phyloP scores from a whole-genome alignment of 1,140 invertebrate genomes.

The Telenomus remus region DNA sequence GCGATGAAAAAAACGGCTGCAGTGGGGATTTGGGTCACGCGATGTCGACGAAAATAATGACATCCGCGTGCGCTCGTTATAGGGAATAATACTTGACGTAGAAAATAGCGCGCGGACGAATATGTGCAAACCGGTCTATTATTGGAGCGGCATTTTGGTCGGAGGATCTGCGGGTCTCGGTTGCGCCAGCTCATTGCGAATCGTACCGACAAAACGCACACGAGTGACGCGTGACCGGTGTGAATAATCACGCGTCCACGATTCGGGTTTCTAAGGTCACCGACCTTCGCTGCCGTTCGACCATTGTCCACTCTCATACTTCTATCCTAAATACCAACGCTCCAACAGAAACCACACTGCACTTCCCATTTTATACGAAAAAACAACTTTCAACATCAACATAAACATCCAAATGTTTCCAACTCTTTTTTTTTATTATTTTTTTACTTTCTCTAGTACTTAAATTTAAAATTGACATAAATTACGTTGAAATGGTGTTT shows the following conservation, averaged over 20 bases:
- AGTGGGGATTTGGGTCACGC: conserved; percentile 36
- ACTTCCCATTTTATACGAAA: too few species aligned
- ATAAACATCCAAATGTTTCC: too few species aligned
- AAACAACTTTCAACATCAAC: too few species aligned
- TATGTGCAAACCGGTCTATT: conserved; percentile 42
- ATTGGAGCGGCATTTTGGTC: conserved; percentile 33
- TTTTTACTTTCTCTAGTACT: not conserved
- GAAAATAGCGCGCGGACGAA: conserved; percentile 39
- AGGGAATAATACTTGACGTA: conserved; percentile 40
- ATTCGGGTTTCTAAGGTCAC: conserved; percentile 53
- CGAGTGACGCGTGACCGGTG: conserved; percentile 30
- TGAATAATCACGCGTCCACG: conserved; percentile 48
- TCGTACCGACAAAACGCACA: conserved; percentile 29
- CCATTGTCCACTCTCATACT: conserved; percentile 49
- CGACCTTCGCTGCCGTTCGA: conserved; percentile 42
- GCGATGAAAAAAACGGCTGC: conserved; percentile 9
- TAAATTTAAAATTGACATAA: too few species aligned
- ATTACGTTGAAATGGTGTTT: too few species aligned
- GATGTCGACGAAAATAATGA: conserved; percentile 48
- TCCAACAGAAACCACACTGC: conserved; percentile 21
- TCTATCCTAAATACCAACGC: conserved; percentile 54
- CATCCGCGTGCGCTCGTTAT: conserved; percentile 46
- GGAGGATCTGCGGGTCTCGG: conserved; percentile 22
- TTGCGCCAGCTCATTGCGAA: conserved; percentile 35
- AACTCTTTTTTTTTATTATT: not conserved